A percentile compares a stretch with the other conserved stretches of the same genome.
Conservation (phyloP, 2,113 vertebrate genomes). For the Haemorhous mexicanus region DNA sequence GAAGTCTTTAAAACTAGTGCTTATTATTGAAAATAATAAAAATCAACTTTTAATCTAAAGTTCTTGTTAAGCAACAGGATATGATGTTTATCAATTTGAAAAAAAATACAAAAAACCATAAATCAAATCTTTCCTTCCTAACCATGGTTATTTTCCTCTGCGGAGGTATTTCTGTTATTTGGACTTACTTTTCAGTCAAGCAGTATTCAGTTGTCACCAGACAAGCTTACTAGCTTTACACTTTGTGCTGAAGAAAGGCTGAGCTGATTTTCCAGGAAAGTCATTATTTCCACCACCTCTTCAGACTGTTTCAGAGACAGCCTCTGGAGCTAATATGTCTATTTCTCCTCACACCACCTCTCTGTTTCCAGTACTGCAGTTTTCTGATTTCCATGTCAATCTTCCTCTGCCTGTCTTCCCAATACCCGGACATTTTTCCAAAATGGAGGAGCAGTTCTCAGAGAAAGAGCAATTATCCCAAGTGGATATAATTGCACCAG, state of each 20-base stretch:
- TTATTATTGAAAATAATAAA: background rate
- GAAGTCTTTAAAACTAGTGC: background rate
- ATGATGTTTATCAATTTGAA: accelerated
- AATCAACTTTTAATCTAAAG: background rate
- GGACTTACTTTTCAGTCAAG: background rate
- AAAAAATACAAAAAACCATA: accelerated
- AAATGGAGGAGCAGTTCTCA: background rate
- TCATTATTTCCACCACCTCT: background rate
- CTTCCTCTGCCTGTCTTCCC: background rate
- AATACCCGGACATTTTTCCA: background rate
- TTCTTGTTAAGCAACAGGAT: background rate
- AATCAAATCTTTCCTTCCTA: background rate
- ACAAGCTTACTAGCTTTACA: background rate
- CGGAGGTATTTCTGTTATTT: background rate
- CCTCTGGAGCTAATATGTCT: background rate
- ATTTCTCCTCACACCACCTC: background rate
- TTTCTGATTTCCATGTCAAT: background rate
- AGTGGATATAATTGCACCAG: background rate
- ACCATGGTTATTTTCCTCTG: background rate
- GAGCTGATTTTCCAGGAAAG: background rate
- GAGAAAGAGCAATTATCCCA: background rate
- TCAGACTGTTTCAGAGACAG: background rate
- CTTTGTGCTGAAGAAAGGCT: background rate
- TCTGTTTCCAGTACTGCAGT: background rate
- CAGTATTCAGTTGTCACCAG: background rate